phyloP scores from a whole-genome alignment of 2,888 invertebrate species.

The Ferrisia virgata region DNA sequence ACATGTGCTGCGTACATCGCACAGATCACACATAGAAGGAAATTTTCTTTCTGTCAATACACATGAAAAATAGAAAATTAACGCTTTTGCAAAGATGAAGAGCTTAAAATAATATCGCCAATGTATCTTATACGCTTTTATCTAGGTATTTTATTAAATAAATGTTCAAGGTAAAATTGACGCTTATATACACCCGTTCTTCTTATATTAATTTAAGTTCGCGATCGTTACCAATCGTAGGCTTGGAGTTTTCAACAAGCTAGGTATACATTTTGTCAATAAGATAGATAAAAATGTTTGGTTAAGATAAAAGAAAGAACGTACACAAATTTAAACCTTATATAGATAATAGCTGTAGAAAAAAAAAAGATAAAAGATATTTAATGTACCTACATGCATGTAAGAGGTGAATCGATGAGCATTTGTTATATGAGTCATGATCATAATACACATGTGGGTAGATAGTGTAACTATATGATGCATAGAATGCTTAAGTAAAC shows the following conservation, averaged over 20 bases:
- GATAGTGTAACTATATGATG: neutral
- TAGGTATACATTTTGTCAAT: too few species aligned
- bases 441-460: neutral
- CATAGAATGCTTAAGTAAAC: neutral
- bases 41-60: slow-evolving; percentile 57
- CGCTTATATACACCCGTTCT: too few species aligned
- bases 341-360: too few species aligned
- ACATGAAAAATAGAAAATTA: neutral
- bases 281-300: neutral
- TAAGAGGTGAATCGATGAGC: neutral
- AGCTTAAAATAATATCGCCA: too few species aligned
- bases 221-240: too few species aligned
- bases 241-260: too few species aligned
- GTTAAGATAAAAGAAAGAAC: slow-evolving; percentile 10
- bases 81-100: too few species aligned
- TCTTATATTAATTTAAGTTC: too few species aligned
- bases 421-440: neutral
- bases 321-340: too few species aligned
- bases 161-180: too few species aligned
- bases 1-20: slow-evolving; percentile 55
- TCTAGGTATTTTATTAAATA: too few species aligned
- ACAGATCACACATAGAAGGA: slow-evolving; percentile 61
- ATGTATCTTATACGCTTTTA: too few species aligned
- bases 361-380: neutral
- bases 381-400: neutral